These are phyloP conservation scores for Anser cygnoides DNA, from an alignment of 2,113 vertebrate species.

Conservation along the genomic window DNA sequence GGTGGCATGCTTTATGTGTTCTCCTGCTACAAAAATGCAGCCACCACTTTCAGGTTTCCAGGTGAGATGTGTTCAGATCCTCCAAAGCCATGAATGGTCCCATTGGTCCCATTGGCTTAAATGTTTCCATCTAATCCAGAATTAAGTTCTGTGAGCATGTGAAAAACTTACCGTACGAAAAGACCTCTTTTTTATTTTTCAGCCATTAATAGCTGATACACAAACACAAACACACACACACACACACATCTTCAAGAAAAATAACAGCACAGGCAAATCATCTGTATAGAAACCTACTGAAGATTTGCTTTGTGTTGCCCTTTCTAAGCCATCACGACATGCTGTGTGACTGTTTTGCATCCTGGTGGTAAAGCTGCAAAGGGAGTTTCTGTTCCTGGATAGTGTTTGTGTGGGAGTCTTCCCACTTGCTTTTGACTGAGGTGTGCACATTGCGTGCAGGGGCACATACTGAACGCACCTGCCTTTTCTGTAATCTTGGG, in stretches of 20 bases:
- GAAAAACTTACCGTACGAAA: background rate
- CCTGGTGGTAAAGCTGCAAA: background rate
- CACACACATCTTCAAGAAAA: background rate
- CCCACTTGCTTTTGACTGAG: fast-evolving
- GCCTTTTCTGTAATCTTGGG: background rate
- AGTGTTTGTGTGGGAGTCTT: background rate
- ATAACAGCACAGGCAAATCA: background rate
- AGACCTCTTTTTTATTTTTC: background rate
- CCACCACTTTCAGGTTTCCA: background rate
- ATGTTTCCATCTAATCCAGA: background rate
- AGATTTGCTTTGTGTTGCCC: background rate
- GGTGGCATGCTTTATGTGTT: background rate
- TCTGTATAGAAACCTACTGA: background rate
- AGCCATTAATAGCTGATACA: background rate
- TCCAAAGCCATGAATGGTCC: background rate
- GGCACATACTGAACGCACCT: background rate
- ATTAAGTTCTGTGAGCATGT: background rate
- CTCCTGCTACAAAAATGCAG: background rate
- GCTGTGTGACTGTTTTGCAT: fast-evolving
- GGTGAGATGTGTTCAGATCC: background rate
- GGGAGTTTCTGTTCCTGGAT: background rate
- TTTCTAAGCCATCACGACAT: background rate
- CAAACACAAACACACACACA: fast-evolving
- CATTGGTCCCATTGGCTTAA: background rate
- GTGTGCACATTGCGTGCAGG: fast-evolving